Evolutionary conservation across 2,797 vertebrate species (phyloP).

Genomic region (Enteromius radiatus): DNA sequence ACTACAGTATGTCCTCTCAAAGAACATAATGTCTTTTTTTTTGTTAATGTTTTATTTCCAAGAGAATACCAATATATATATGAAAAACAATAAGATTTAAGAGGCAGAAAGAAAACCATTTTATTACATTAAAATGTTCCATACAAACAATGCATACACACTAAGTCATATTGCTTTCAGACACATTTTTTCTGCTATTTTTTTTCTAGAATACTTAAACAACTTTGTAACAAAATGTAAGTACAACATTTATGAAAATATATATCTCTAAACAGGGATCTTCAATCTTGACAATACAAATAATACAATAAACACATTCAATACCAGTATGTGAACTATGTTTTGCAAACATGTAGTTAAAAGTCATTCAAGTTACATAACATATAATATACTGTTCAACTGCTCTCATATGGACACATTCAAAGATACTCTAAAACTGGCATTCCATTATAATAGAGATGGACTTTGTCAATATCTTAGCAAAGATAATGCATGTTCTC

Average conservation of each 20-base stretch:
- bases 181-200: slow-evolving; percentile 82
- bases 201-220: slow-evolving; percentile 79
- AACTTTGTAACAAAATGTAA: slow-evolving; percentile 99
- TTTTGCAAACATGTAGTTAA: slow-evolving; percentile 97
- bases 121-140: slow-evolving; percentile 88
- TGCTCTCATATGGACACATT: slow-evolving; percentile 92
- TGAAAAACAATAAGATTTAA: slow-evolving; percentile 16
- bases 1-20: too few species aligned
- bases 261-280: slow-evolving; percentile 99
- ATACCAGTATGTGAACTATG: slow-evolving; percentile 90
- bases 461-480: slow-evolving; percentile 71
- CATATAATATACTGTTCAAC: slow-evolving; percentile 84
- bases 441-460: slow-evolving; percentile 80
- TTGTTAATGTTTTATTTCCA: background rate
- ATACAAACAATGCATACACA: slow-evolving; percentile 99
- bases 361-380: slow-evolving; percentile 98
- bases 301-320: slow-evolving; percentile 99
- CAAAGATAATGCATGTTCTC: slow-evolving; percentile 78
- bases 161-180: slow-evolving; percentile 94
- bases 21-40: background rate
- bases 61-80: background rate
- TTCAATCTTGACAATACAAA: slow-evolving; percentile 97
- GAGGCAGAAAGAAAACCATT: slow-evolving; percentile 81
- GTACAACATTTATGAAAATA: slow-evolving; percentile 99
- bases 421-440: slow-evolving; percentile 86